Percentiles rank a stretch among this genome's conserved stretches.
Evolutionary conservation across 2,113 vertebrate species (phyloP).

Genomic region (Hippocampus guttulatus): DNA sequence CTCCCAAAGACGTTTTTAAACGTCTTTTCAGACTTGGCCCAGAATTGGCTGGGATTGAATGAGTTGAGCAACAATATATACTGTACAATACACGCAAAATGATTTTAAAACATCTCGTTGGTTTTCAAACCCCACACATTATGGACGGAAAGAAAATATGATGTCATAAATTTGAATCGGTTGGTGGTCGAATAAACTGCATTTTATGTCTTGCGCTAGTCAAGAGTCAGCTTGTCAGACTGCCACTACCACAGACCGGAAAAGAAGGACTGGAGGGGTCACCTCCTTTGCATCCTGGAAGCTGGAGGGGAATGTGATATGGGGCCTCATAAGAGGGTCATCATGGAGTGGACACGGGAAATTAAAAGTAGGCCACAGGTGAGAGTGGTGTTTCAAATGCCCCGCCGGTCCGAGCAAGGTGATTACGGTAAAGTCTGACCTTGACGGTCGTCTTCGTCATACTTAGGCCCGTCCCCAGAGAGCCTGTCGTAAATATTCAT

Average conservation of each 20-base stretch:
- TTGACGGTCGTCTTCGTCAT: conserved; percentile 6
- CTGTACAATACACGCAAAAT: too few species aligned
- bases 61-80: too few species aligned
- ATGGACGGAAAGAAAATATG: too few species aligned
- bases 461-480: not conserved
- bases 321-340: conserved; percentile 59
- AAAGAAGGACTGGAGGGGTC: conserved; percentile 61
- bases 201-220: conserved; percentile 28
- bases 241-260: conserved; percentile 42
- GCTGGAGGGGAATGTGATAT: conserved; percentile 60
- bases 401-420: conserved; percentile 7
- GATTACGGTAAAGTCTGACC: conserved; percentile 38
- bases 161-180: not conserved
- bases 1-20: too few species aligned
- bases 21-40: too few species aligned
- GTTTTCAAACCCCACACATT: too few species aligned
- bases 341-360: conserved; percentile 67
- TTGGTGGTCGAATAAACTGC: not conserved
- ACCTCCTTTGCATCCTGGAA: conserved; percentile 62
- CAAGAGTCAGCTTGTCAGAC: conserved; percentile 38
- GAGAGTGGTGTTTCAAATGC: not conserved
- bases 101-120: too few species aligned
- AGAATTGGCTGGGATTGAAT: too few species aligned
- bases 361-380: conserved; percentile 64
- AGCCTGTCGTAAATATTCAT: not conserved